These are phyloP conservation scores for Enteromius mattozi DNA, from an alignment of 2,797 vertebrate genomes.

Conservation along the genomic window DNA sequence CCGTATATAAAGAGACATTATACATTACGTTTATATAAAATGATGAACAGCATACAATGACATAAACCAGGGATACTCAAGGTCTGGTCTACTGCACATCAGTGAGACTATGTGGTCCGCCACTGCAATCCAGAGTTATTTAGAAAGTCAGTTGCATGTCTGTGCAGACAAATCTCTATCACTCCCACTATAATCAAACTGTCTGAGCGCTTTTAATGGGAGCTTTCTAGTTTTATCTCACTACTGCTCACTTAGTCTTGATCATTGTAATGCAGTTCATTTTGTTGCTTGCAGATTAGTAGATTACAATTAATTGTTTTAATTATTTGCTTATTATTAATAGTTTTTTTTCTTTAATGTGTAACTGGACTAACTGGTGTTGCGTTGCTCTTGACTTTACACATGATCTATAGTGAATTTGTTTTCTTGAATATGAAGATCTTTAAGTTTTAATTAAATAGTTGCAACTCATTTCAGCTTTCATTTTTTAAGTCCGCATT, in stretches of 20 bases:
- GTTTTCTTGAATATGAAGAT: not conserved
- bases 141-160: not conserved
- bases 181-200: conserved; percentile 2
- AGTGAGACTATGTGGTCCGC: not conserved
- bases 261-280: not conserved
- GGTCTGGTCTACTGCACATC: not conserved
- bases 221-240: not conserved
- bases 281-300: not conserved
- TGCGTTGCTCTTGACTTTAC: not conserved
- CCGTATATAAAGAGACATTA: not conserved
- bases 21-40: not conserved
- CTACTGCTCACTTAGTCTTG: not conserved
- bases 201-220: not conserved
- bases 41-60: not conserved
- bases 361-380: not conserved
- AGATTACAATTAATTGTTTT: not conserved
- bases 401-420: not conserved
- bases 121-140: conserved; percentile 9
- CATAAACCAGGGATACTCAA: not conserved
- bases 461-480: too few species aligned
- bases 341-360: not conserved
- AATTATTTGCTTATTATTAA: not conserved
- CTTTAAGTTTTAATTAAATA: not conserved
- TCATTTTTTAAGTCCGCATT: not conserved
- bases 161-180: not conserved